A percentile compares a stretch with the other conserved stretches of the same genome.
Evolutionary conservation across 2,113 vertebrate genomes (phyloP).

Genomic region (Archocentrus centrarchus): DNA sequence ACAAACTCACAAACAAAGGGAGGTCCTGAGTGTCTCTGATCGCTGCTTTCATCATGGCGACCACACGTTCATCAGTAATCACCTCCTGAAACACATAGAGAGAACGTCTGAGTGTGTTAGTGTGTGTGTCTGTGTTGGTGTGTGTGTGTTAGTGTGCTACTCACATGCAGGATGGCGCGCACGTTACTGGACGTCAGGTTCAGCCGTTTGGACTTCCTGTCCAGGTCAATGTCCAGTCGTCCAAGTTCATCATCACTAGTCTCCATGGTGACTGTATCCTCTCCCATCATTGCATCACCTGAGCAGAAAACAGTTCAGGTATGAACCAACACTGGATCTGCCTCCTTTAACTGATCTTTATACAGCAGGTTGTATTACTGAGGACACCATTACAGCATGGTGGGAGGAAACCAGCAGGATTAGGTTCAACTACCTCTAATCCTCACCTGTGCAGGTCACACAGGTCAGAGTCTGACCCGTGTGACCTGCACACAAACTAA

Average conservation of each 20-base stretch:
- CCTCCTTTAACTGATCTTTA: background rate
- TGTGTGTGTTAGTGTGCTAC: constrained; percentile 21
- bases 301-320: background rate
- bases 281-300: background rate
- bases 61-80: constrained; percentile 94
- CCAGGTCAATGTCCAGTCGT: constrained; percentile 88
- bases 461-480: no score
- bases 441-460: background rate
- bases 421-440: background rate
- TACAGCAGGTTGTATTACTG: background rate
- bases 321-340: background rate
- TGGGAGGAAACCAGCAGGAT: background rate
- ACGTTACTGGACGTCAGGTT: constrained; percentile 92
- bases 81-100: constrained; percentile 85
- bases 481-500: background rate
- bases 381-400: no score
- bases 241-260: constrained; percentile 85
- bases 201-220: constrained; percentile 90
- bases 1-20: constrained; percentile 91
- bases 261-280: background rate
- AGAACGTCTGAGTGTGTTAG: background rate
- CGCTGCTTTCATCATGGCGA: constrained; percentile 97
- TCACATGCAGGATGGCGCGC: constrained; percentile 93
- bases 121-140: background rate
- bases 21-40: constrained; percentile 92